Base-by-base conservation (phyloP, 2,113 vertebrate genomes). In the Deroptyus accipitrinus region DNA sequence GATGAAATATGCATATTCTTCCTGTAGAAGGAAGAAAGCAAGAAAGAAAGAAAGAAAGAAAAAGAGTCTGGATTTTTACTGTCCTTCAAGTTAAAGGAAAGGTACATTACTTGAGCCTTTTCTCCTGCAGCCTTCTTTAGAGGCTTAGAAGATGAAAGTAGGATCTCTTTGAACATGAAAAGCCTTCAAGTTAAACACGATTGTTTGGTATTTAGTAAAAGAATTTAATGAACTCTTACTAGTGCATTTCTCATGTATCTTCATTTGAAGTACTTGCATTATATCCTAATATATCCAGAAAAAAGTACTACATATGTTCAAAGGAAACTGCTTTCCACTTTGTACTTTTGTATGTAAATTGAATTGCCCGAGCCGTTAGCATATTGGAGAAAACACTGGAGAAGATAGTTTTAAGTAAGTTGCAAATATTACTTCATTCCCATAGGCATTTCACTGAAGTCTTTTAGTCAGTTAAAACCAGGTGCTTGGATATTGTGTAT, bases 101-200 rank as follows among this genome's bases (percentile, higher is more conserved):
- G 42, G 57, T 44, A 41, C 64, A 25, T 75, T 76, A 15, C 30
- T 83, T 54, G 52, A 92, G 54, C 83, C 44, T 85, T 90, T 94
- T 57, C 76, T 94, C 33, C 62, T 4, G 0, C 70, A 85, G 84
- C 37, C 52, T 57, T 54, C 75, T 87, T 91, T 62, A 70, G 81
- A 80, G 67, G n/a, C 63, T 42, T 89, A 54, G 54, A 69, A 89
- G 89, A 89, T 95, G n/a, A 94, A 95, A 96, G 84, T 7, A 41
- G n/a, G 49, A 83, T 54, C n/a, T 80, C 70, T 92, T 84, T 91
- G 94, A 92, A 80, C 37, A 18, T 7, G 41, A 57, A 83, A 55
- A 55, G 62, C 12, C 10, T 84, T 89, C 48, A 76, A 78, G 52
- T 76, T 86, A 74, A 95, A 88, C 42, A 78, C 0, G 4, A 77